Percentiles rank a stretch among this genome's conserved stretches.
Evolutionary conservation across 2,113 vertebrate genomes (phyloP).

Genomic region (Ciconia stormi): DNA sequence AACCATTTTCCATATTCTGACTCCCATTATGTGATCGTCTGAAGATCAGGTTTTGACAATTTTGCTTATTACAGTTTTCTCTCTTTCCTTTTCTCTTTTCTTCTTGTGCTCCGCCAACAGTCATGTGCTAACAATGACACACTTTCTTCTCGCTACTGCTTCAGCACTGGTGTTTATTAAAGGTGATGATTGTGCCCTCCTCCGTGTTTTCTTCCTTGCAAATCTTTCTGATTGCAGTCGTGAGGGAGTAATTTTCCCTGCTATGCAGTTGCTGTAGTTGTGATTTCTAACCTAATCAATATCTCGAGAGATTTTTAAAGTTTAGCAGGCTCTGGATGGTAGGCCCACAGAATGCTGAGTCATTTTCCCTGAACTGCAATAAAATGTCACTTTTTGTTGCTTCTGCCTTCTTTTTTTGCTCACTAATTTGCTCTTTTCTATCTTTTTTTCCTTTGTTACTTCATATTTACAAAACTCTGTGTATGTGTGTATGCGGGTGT

Average conservation of each 20-base stretch:
- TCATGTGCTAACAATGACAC: background rate
- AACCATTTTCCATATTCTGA: background rate
- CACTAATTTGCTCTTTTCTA: background rate
- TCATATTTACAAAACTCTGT: background rate
- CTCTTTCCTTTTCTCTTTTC: background rate
- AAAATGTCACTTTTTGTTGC: background rate
- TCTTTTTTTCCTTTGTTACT: background rate
- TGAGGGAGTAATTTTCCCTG: constrained; percentile 27
- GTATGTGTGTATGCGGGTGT: background rate
- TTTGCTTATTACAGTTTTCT: background rate
- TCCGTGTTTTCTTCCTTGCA: background rate
- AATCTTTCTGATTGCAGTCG: background rate
- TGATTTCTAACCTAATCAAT: constrained; percentile 8
- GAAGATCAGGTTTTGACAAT: background rate
- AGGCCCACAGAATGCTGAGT: background rate
- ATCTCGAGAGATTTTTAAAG: background rate
- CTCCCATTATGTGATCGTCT: background rate
- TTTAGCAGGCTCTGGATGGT: background rate
- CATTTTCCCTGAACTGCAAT: background rate
- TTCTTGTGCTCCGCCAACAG: background rate
- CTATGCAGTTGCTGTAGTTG: background rate
- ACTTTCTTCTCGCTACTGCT: background rate
- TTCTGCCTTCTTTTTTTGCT: background rate
- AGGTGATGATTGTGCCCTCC: background rate
- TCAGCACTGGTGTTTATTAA: background rate